A percentile compares a stretch with the other conserved stretches of the same genome.
Conservation (phyloP, 1,140 invertebrate genomes). For the Eupristina koningsbergeri region DNA sequence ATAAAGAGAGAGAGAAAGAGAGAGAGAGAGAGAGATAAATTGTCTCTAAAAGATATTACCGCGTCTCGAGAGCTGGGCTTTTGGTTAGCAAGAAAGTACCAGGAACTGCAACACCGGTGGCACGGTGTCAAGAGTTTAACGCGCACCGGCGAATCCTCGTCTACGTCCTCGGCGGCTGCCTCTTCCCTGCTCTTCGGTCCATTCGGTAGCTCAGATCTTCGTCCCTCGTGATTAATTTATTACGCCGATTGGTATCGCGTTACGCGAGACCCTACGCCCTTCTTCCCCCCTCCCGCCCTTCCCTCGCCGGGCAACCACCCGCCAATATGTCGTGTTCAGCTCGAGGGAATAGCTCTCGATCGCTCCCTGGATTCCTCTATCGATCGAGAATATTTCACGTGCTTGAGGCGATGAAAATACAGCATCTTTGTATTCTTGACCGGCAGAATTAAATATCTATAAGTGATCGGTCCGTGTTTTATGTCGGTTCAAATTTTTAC, state of each 20-base stretch:
- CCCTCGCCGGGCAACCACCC: neutral
- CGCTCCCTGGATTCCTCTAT: too few species aligned
- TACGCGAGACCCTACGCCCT: neutral
- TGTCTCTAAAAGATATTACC: neutral
- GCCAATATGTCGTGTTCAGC: neutral
- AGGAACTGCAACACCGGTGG: neutral
- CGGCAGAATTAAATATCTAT: too few species aligned
- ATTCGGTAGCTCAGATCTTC: slow-evolving; percentile 3
- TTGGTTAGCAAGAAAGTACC: neutral
- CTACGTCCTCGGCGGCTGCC: neutral
- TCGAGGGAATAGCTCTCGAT: neutral
- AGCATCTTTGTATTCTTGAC: too few species aligned
- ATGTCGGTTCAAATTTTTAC: too few species aligned
- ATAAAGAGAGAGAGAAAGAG: neutral
- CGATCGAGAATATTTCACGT: neutral
- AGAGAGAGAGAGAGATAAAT: neutral
- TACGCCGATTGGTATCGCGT: neutral
- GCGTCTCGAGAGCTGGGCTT: neutral
- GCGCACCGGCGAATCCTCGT: too few species aligned
- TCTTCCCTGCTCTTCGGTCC: neutral
- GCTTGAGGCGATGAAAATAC: neutral
- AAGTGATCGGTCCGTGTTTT: too few species aligned
- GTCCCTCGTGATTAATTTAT: neutral
- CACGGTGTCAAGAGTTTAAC: too few species aligned
- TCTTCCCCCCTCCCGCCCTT: neutral